phyloP scores from a whole-genome alignment of 2,113 vertebrate species.

The Danio rerio region DNA sequence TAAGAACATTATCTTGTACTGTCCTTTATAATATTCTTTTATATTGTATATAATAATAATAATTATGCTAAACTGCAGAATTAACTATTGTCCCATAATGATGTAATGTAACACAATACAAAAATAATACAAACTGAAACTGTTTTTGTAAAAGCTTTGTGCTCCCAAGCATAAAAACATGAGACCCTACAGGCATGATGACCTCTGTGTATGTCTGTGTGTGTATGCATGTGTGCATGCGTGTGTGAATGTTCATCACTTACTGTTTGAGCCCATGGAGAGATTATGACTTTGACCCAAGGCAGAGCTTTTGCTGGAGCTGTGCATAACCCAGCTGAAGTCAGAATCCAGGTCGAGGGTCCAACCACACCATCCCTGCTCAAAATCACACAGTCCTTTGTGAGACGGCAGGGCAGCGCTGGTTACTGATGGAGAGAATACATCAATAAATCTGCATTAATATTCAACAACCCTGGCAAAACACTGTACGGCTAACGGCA shows the following conservation, averaged over 20 bases:
- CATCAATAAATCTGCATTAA: constrained; percentile 38
- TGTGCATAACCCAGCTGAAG: constrained; percentile 84
- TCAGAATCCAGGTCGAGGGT: constrained; percentile 83
- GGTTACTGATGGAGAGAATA: constrained; percentile 62
- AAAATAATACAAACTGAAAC: background rate
- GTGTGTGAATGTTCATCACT: constrained; percentile 53
- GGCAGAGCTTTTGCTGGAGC: constrained; percentile 61
- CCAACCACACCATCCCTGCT: constrained; percentile 89
- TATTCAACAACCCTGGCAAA: constrained; percentile 37
- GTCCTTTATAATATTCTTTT: no score
- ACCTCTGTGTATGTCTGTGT: constrained; percentile 29
- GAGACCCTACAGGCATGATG: constrained; percentile 1
- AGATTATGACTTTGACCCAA: constrained; percentile 74
- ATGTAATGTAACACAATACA: no score
- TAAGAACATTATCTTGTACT: no score
- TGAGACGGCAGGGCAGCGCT: constrained; percentile 67
- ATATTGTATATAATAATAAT: no score
- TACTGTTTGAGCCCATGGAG: constrained; percentile 69
- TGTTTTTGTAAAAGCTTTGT: background rate
- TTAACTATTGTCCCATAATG: no score
- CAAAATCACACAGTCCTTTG: constrained; percentile 89
- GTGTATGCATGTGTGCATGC: constrained; percentile 24
- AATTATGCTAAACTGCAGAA: no score
- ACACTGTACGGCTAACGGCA: constrained; percentile 11
- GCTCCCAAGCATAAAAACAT: background rate